A percentile compares a stretch with the other conserved stretches of the same genome.
Conservation (phyloP, 2,113 vertebrate genomes). For the Chlorocebus sabaeus region DNA sequence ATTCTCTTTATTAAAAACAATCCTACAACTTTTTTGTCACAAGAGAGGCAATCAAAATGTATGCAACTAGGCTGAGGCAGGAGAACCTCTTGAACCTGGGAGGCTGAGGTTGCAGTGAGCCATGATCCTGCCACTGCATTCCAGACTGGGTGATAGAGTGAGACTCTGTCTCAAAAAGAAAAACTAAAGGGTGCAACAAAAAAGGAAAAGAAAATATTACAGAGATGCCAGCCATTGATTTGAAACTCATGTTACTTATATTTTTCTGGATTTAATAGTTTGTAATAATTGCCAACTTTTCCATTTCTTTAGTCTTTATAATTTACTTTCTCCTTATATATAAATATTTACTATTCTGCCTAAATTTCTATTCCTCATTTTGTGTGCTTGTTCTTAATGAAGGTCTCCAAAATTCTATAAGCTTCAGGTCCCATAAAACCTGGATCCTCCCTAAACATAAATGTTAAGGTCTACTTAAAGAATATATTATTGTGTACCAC, state of each 20-base stretch:
- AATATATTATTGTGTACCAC: background rate
- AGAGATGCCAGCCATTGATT: background rate
- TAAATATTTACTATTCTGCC: background rate
- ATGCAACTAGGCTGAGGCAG: background rate
- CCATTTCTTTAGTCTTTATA: background rate
- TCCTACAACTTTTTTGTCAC: background rate
- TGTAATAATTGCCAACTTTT: background rate
- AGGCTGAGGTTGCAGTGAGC: too few relatives aligned
- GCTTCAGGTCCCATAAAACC: background rate
- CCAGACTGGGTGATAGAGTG: too few relatives aligned
- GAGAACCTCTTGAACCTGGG: too few relatives aligned
- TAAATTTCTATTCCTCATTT: slow-evolving; percentile 20
- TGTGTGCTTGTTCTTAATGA: background rate
- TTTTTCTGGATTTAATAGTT: background rate
- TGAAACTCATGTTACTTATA: background rate
- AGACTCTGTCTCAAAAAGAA: too few relatives aligned
- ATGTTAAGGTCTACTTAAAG: background rate
- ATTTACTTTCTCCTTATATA: background rate
- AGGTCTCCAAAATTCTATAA: background rate
- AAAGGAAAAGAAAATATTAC: background rate
- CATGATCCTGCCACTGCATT: too few relatives aligned
- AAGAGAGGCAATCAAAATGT: background rate
- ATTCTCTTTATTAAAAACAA: background rate
- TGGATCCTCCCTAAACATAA: background rate
- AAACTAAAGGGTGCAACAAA: background rate